Percentiles rank a stretch among this genome's conserved stretches.
Evolutionary conservation across 2,797 vertebrate genomes (phyloP).

Genomic region (Ficedula albicollis): DNA sequence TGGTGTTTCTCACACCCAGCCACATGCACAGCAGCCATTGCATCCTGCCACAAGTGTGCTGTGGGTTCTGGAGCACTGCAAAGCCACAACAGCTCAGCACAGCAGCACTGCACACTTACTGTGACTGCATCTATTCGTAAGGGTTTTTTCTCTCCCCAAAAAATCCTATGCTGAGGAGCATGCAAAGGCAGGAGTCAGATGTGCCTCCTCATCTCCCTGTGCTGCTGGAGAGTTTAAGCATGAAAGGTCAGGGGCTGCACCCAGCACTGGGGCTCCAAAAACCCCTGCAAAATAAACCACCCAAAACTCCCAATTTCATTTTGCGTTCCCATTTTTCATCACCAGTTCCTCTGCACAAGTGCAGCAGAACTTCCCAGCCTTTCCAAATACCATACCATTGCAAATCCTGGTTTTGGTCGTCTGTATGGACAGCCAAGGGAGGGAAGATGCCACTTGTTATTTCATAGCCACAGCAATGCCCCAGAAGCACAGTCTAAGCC

Average conservation of each 20-base stretch:
- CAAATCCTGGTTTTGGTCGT: background rate
- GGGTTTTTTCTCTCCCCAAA: fast-evolving
- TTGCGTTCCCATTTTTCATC: background rate
- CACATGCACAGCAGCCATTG: fast-evolving
- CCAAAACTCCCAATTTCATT: background rate
- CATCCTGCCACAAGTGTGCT: fast-evolving
- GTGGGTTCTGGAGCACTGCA: background rate
- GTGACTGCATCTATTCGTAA: background rate
- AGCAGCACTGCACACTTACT: background rate
- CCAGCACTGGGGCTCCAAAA: background rate
- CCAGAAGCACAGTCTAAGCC: background rate
- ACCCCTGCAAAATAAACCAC: fast-evolving
- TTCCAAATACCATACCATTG: background rate
- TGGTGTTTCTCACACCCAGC: background rate
- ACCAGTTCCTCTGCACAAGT: background rate
- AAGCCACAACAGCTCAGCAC: background rate
- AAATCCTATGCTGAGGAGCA: background rate
- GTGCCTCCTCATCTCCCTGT: fast-evolving
- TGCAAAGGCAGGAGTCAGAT: background rate
- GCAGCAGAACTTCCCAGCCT: background rate
- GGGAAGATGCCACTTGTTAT: background rate
- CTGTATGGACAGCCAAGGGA: background rate
- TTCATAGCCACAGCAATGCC: background rate
- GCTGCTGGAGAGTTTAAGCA: background rate
- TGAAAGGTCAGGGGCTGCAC: background rate